Base-by-base conservation (phyloP, 2,888 invertebrate genomes). In the Craniophora ligustri region DNA sequence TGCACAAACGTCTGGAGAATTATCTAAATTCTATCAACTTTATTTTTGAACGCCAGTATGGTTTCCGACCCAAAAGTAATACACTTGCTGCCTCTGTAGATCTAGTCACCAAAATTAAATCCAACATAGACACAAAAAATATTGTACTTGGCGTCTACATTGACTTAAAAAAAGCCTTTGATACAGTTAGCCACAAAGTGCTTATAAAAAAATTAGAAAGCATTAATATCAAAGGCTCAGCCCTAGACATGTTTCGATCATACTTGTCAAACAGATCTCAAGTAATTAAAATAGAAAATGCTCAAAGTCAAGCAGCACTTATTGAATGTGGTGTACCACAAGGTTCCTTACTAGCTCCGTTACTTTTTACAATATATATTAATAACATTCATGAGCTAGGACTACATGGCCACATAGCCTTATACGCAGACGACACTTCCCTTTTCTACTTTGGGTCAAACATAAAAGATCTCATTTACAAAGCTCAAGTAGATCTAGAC, bases 161-260 rank as follows among this genome's bases (percentile, higher is more conserved):
- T 3, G 23, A 23, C 10, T 23, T 23, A 23, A 14, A 31, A 31
- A 13, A 31, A 11, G 31, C 31, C 31, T 31, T 31, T 7, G 31
- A 36, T 11, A 36, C 11, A 36, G 21, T 36, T 11, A 36, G 34
- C 18, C 45, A 44, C 35, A 35, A 35, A 35, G 10, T 19, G 35
- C 15, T 35, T 5, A 10, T 19, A 35, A 35, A 35, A 10, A 16
- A 16, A 35, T 2, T 35, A 10, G 10, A 35, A 5, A 11, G 10
- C 11, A 18, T 18, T 35, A 18, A 10, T 8, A 35, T 19, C 5
- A 35, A 10, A n/a, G 35, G 16, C 11, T 18, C 6, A 15, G 16
- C 16, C 5, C 14, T 14, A 3, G 16, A 35, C 10, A 18, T 18
- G 8, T 35, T 31, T 6, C 3, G 14, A 11, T 31, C 31, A 13